Evolutionary conservation across 2,888 invertebrate species (phyloP), one percentile per base, ranked within the genome.

Genomic region (Psylliodes chrysocephalus): DNA sequence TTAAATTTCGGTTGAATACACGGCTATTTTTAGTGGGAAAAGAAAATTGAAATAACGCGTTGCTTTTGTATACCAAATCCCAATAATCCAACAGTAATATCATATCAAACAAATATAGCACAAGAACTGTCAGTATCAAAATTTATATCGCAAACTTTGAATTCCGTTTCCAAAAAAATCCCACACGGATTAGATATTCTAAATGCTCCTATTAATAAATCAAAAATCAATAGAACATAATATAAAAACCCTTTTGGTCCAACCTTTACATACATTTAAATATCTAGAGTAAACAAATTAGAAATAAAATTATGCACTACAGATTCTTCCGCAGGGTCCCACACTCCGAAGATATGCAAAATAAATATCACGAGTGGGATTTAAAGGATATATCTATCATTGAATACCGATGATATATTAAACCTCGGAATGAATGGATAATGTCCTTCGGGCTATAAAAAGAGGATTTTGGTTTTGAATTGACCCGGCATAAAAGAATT

Each of bases 111-210:
- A 22, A 22, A 22, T 22, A 4, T 6, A 22, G 6, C 22, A 22
- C 6, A 4, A 22, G 6, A 30, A 8, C 4, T 30, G 6, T 30
- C 6, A 35, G 2, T 35, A 35, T 35, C 12, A 18, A 60, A 60
- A 66, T 66, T 60, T 63, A 63, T 66, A 60, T 66, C 52, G 42
- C 40, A 47, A 54, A 54, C 53, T 44, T 18, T 28, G 38, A 40
- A 57, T 51, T 57, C 52, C 7, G 40, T 15, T 53, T 33, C 33
- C 44, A 61, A 64, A 68, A 63, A 64, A 64, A 73, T 75, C 74
- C 72, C 75, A 75, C 73, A 75, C 67, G 72, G 75, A 75, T 75
- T 75, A 75, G 67, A 70, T 72, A 75, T 75, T 72, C 68, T 69
- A 70, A 71, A 70, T 57, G 69, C 61, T 44, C 55, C 66, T 68